Percentiles rank a stretch among this genome's conserved stretches.
These are phyloP conservation scores for Channa argus DNA, from an alignment of 2,113 vertebrate species.

Conservation along the genomic window DNA sequence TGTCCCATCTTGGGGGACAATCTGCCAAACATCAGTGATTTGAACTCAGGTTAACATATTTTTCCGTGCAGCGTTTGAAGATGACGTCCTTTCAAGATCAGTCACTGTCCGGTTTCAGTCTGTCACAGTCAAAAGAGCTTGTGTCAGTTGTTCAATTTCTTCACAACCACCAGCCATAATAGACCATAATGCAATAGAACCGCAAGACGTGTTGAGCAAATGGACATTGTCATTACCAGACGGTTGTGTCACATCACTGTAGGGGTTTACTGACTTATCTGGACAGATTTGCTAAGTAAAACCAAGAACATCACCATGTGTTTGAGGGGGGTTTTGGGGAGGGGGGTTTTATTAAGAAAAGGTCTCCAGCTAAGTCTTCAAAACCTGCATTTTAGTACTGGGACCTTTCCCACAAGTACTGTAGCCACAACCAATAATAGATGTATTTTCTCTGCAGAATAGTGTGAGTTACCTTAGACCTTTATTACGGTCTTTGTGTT, in stretches of 20 bases:
- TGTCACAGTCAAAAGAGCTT: not conserved
- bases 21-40: not conserved
- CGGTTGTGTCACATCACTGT: slow-evolving; percentile 21
- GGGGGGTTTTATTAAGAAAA: not conserved
- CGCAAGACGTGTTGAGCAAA: slow-evolving; percentile 56
- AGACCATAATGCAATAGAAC: slow-evolving; percentile 12
- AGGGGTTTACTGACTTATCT: not conserved
- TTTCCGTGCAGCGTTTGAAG: not conserved
- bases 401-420: not conserved
- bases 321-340: not conserved
- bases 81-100: slow-evolving; percentile 14
- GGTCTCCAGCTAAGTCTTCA: not conserved
- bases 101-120: not conserved
- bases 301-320: not conserved
- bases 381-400: not conserved
- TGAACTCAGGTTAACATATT: not conserved
- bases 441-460: not conserved
- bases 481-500: not conserved
- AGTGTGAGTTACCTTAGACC: no score
- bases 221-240: slow-evolving; percentile 13
- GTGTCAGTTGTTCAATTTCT: slow-evolving; percentile 28
- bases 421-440: not conserved
- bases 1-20: not conserved
- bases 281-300: slow-evolving; percentile 7
- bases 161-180: slow-evolving; percentile 9